A percentile compares a stretch with the other conserved stretches of the same genome.
phyloP scores from a whole-genome alignment of 2,888 invertebrate species.

The Drosophila fulvimacula region DNA sequence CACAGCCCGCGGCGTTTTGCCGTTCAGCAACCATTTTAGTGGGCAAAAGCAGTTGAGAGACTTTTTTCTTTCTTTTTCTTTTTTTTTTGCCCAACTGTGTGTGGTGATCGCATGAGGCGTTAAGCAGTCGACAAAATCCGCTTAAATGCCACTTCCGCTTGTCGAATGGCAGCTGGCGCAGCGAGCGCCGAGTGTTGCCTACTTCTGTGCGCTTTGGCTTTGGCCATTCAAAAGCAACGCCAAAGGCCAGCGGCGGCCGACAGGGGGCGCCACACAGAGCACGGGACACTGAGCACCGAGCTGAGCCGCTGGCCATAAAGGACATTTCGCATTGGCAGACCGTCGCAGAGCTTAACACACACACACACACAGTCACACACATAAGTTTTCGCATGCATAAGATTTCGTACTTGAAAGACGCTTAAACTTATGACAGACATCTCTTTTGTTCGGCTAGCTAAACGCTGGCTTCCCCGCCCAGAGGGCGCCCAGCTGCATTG shows the following conservation, averaged over 20 bases:
- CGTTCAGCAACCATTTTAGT: constrained; percentile 14
- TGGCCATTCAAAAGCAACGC: constrained; percentile 22
- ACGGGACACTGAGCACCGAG: background rate
- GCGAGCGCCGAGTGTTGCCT: constrained; percentile 34
- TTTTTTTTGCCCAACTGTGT: background rate
- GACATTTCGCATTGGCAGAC: constrained; percentile 46
- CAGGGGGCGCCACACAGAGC: constrained; percentile 27
- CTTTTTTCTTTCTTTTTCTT: background rate
- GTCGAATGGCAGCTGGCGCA: constrained; percentile 21
- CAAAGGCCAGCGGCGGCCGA: constrained; percentile 19
- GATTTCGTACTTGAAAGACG: constrained; percentile 23
- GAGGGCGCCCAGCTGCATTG: constrained; percentile 64
- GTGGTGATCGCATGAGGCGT: constrained; percentile 42
- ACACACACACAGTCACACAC: background rate
- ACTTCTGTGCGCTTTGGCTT: constrained; percentile 43
- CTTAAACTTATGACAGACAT: constrained; percentile 42
- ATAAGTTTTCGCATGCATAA: background rate
- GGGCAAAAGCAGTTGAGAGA: background rate
- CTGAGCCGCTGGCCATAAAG: constrained; percentile 38
- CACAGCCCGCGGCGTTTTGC: constrained; percentile 31
- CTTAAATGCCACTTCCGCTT: constrained; percentile 75
- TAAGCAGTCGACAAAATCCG: constrained; percentile 62
- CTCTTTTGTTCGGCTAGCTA: constrained; percentile 47
- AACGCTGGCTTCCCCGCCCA: constrained; percentile 26
- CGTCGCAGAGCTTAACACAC: constrained; percentile 12